Evolutionary conservation across 2,888 invertebrate species (phyloP).

Genomic region (Emmelina monodactyla): DNA sequence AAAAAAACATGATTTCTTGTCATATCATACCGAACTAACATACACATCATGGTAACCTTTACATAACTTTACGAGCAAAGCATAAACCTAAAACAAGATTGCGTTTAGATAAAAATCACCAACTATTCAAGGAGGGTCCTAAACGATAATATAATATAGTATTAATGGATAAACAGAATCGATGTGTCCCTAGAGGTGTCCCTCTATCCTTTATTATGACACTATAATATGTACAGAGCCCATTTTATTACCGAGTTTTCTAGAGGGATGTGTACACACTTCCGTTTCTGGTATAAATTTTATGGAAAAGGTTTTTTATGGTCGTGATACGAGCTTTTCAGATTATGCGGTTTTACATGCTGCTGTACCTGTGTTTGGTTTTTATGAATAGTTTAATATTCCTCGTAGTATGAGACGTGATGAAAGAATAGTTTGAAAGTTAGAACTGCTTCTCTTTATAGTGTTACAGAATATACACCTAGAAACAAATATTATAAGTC

Average conservation of each 20-base stretch:
- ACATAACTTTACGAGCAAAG: too few relatives aligned
- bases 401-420: too few relatives aligned
- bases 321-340: background rate
- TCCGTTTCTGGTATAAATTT: background rate
- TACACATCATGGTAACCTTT: too few relatives aligned
- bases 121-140: background rate
- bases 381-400: too few relatives aligned
- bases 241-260: conserved; percentile 35
- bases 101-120: background rate
- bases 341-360: background rate
- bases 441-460: too few relatives aligned
- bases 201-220: conserved; percentile 39
- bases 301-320: background rate
- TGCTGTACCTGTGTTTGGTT: background rate
- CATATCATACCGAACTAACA: too few relatives aligned
- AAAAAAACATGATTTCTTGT: too few relatives aligned
- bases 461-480: too few relatives aligned
- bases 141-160: conserved; percentile 22
- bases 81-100: background rate
- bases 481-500: too few relatives aligned
- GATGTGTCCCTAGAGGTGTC: conserved; percentile 47
- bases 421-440: too few relatives aligned
- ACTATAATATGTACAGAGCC: conserved; percentile 50
- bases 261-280: background rate
- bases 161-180: conserved; percentile 51